Conservation (phyloP, 2,113 vertebrate species). For the Ammodytes dubius region DNA sequence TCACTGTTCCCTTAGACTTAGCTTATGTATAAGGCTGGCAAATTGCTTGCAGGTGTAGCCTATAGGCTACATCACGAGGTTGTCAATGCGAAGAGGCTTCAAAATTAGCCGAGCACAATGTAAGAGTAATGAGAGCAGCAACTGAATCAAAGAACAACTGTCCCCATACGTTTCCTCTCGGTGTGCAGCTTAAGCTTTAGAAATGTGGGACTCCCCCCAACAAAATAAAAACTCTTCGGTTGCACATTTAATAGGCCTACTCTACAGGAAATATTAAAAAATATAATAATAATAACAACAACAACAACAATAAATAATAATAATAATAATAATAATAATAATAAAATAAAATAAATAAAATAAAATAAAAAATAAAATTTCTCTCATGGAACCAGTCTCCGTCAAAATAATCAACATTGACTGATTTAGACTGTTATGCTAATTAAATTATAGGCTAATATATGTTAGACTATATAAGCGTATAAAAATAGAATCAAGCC, state of each 20-base stretch:
- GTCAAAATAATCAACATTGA: constrained; percentile 29
- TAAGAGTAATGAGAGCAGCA: constrained; percentile 94
- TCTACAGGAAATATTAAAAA: too few relatives aligned
- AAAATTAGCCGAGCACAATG: constrained; percentile 97
- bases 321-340: too few relatives aligned
- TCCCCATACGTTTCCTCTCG: constrained; percentile 48
- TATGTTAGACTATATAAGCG: background rate
- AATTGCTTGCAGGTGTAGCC: constrained; percentile 99
- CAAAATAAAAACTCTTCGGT: constrained; percentile 28
- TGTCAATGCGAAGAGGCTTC: constrained; percentile 94
- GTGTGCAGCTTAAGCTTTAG: constrained; percentile 25
- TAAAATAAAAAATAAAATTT: constrained; percentile 23
- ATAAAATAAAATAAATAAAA: constrained; percentile 20
- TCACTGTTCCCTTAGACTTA: constrained; percentile 90
- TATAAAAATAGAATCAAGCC: background rate
- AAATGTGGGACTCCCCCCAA: constrained; percentile 14
- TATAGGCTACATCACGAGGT: constrained; percentile 86
- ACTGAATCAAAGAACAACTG: constrained; percentile 90
- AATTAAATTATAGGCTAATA: background rate
- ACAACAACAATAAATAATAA: too few relatives aligned
- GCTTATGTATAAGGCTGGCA: constrained; percentile 90
- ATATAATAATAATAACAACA: too few relatives aligned
- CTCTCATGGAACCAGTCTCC: background rate
- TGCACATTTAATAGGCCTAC: constrained; percentile 3
- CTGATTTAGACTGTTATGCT: too few relatives aligned